Percentiles rank a stretch among this genome's conserved stretches.
Conservation (phyloP, 2,797 vertebrate genomes). For the Sebastes miniatus region DNA sequence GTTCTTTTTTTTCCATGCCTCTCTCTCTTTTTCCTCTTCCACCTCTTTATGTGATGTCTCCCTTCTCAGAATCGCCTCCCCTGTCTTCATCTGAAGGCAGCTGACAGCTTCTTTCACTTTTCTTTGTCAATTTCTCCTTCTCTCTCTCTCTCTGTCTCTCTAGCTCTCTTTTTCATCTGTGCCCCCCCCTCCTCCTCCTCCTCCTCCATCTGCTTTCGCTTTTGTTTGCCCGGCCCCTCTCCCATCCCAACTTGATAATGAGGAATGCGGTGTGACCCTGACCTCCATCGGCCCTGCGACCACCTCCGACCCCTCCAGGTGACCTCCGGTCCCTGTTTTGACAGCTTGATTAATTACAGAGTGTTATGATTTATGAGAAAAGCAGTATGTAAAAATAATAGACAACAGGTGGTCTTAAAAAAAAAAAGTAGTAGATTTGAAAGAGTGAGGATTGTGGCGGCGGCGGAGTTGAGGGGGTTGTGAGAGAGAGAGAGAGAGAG, state of each 20-base stretch:
- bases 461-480: constrained; percentile 55
- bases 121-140: constrained; percentile 86
- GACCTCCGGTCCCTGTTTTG: constrained; percentile 96
- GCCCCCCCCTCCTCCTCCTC: constrained; percentile 16
- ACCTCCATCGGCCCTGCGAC: constrained; percentile 96
- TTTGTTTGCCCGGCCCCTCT: constrained; percentile 95
- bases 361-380: constrained; percentile 99
- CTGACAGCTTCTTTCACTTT: constrained; percentile 89
- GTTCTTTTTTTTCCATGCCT: constrained; percentile 63
- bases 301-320: constrained; percentile 95
- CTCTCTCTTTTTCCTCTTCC: constrained; percentile 4
- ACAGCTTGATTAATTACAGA: constrained; percentile 99
- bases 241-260: constrained; percentile 99
- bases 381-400: constrained; percentile 99
- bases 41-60: constrained; percentile 69
- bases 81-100: constrained; percentile 81
- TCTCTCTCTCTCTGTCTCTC: constrained; percentile 86
- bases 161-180: constrained; percentile 79
- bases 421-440: constrained; percentile 70
- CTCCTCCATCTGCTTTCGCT: constrained; percentile 89
- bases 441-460: constrained; percentile 65
- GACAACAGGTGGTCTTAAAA: constrained; percentile 98
- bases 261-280: constrained; percentile 99
- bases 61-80: constrained; percentile 72
- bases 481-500: background rate